Percentiles rank a stretch among this genome's conserved stretches.
Conservation (phyloP, 2,113 vertebrate species). For the Albula glossodonta region DNA sequence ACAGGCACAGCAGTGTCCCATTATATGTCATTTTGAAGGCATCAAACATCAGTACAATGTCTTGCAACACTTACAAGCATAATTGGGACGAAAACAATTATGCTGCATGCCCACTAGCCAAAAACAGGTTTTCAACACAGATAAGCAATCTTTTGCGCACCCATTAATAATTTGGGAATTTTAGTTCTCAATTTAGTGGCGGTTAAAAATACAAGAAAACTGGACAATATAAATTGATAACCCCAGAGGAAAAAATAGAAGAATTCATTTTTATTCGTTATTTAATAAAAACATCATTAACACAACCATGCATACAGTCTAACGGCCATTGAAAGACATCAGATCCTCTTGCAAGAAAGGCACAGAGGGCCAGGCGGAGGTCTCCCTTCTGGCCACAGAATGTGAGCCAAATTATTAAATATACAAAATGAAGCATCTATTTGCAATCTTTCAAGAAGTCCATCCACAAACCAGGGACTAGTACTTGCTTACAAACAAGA, state of each 20-base stretch:
- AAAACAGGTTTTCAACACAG: not conserved
- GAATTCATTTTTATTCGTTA: constrained; percentile 24
- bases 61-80: no score
- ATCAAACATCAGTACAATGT: no score
- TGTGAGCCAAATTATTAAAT: constrained; percentile 14
- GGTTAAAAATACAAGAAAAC: constrained; percentile 22
- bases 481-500: not conserved
- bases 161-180: not conserved
- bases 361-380: constrained; percentile 10
- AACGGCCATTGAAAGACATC: constrained; percentile 8
- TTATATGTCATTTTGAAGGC: not conserved
- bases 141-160: not conserved
- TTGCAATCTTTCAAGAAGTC: not conserved
- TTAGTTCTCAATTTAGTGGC: not conserved
- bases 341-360: constrained; percentile 28
- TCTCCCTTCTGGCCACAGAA: constrained; percentile 6
- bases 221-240: constrained; percentile 17
- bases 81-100: no score
- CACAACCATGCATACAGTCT: constrained; percentile 33
- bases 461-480: not conserved
- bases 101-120: no score
- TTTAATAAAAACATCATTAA: constrained; percentile 33
- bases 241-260: constrained; percentile 31
- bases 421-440: constrained; percentile 22
- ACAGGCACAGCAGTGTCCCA: not conserved